Evolutionary conservation across 1,140 invertebrate genomes (phyloP).

Genomic region (Muscidifurax raptorellus): DNA sequence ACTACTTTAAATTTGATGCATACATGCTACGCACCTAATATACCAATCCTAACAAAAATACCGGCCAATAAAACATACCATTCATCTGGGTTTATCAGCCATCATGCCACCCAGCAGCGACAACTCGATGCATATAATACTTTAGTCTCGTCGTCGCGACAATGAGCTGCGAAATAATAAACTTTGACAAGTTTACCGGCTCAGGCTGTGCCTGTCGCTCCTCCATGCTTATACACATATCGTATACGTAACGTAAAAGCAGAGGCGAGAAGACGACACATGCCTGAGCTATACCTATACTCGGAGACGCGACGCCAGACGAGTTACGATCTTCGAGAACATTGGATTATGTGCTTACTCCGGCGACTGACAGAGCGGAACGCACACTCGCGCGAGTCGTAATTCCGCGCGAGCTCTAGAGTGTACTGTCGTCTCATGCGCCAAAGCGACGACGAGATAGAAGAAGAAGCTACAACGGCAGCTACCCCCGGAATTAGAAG

Average conservation of each 20-base stretch:
- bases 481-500: slow-evolving; percentile 3
- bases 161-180: slow-evolving; percentile 43
- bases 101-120: background rate
- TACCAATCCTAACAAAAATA: background rate
- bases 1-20: no score
- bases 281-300: background rate
- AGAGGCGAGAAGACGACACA: slow-evolving; percentile 1
- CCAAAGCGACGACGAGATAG: background rate
- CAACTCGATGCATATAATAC: background rate
- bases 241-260: background rate
- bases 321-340: slow-evolving; percentile 49
- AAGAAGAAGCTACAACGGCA: background rate
- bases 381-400: slow-evolving; percentile 39
- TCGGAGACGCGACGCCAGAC: slow-evolving; percentile 13
- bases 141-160: background rate
- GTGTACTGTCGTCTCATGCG: slow-evolving; percentile 11
- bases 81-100: background rate
- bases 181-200: slow-evolving; percentile 43
- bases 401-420: slow-evolving; percentile 44
- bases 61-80: background rate
- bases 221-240: background rate
- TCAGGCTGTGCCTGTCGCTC: background rate
- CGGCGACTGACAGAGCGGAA: slow-evolving; percentile 37
- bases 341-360: slow-evolving; percentile 54
- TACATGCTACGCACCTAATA: background rate